phyloP scores from a whole-genome alignment of 2,888 invertebrate species.

The Drosophila nigritarsus region DNA sequence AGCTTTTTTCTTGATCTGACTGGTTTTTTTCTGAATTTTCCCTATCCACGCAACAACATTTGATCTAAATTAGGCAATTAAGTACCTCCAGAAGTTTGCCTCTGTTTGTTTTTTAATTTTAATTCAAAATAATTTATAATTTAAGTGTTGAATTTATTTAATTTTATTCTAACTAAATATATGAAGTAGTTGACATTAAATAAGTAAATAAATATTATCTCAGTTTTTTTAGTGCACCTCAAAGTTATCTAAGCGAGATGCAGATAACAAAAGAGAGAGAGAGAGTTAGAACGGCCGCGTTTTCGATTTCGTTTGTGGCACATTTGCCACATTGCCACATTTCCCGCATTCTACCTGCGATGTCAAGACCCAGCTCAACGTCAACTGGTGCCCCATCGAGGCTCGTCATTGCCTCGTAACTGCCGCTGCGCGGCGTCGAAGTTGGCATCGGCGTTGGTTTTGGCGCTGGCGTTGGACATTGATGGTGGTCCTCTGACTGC shows the following conservation, averaged over 20 bases:
- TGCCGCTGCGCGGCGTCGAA: slow-evolving; percentile 16
- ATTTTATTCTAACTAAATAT: neutral
- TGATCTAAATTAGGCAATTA: neutral
- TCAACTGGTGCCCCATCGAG: slow-evolving; percentile 46
- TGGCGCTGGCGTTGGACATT: slow-evolving; percentile 55
- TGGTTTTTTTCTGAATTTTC: neutral
- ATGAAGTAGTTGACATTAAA: neutral
- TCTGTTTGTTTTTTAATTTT: neutral
- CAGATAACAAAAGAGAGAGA: neutral
- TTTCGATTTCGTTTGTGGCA: slow-evolving; percentile 70
- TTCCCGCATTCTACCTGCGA: slow-evolving; percentile 47
- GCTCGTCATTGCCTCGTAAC: slow-evolving; percentile 65
- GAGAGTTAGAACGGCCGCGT: slow-evolving; percentile 47
- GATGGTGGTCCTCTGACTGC: slow-evolving; percentile 69
- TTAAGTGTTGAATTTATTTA: neutral
- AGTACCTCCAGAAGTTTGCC: too few relatives aligned
- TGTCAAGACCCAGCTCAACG: slow-evolving; percentile 55
- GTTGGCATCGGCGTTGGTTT: slow-evolving; percentile 16
- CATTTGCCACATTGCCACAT: slow-evolving; percentile 44
- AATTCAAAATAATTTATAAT: neutral
- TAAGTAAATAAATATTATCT: neutral
- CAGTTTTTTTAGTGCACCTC: slow-evolving; percentile 1
- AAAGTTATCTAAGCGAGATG: slow-evolving; percentile 25
- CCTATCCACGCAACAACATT: neutral
- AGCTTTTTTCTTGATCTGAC: neutral